Evolutionary conservation across 2,888 invertebrate genomes (phyloP).

Genomic region (Odontocerum albicorne): DNA sequence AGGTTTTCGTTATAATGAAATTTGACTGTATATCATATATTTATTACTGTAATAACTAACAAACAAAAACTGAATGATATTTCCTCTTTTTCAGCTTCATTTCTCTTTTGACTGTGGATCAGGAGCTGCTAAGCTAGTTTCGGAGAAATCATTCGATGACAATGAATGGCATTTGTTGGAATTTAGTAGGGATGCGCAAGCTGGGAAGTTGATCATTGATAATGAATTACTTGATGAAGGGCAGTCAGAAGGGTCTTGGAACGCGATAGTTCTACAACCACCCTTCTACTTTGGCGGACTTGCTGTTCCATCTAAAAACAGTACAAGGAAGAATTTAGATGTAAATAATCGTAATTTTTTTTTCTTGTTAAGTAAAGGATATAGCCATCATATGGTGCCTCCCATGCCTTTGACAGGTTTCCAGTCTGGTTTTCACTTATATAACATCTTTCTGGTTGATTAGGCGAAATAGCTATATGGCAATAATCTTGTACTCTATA

Average conservation of each 20-base stretch:
- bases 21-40: no score
- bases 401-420: no score
- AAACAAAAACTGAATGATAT: neutral
- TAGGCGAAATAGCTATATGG: no score
- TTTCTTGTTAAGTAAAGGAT: neutral
- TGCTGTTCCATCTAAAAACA: no score
- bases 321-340: conserved; percentile 47
- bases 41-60: no score
- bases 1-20: no score
- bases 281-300: conserved; percentile 86
- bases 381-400: no score
- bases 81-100: conserved; percentile 54
- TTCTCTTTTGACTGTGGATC: conserved; percentile 74
- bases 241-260: conserved; percentile 49
- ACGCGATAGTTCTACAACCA: conserved; percentile 61
- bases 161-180: conserved; percentile 78
- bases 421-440: no score
- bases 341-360: conserved; percentile 16
- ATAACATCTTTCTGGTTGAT: no score
- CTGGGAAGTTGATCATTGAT: conserved; percentile 70
- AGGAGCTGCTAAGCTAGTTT: conserved; percentile 60
- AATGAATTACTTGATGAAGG: conserved; percentile 58
- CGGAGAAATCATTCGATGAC: conserved; percentile 65
- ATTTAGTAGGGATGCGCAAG: conserved; percentile 63
- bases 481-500: no score